Conservation (phyloP, 2,888 invertebrate genomes). For the Arctia plantaginis region DNA sequence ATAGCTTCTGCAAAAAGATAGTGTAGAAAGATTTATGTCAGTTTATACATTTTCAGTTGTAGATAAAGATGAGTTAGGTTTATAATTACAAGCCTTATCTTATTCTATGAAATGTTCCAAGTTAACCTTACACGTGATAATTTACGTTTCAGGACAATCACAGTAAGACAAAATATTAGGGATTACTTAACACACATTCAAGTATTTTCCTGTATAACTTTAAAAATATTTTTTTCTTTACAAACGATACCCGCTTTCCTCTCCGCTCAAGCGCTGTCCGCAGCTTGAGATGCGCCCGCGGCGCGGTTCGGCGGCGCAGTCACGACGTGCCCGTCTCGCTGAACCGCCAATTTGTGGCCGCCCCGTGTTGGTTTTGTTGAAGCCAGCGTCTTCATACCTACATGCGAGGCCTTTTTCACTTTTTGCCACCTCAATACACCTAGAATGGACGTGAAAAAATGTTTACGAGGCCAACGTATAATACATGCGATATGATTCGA, state of each 20-base stretch:
- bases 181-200: not conserved
- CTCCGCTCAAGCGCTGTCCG: slow-evolving; percentile 54
- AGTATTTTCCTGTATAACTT: not conserved
- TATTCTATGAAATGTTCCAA: not conserved
- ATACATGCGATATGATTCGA: slow-evolving; percentile 53
- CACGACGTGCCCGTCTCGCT: slow-evolving; percentile 80
- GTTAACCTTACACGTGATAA: not conserved
- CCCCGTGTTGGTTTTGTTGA: slow-evolving; percentile 86
- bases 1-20: not conserved
- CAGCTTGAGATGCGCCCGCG: slow-evolving; percentile 65
- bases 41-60: not conserved
- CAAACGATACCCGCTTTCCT: slow-evolving; percentile 47
- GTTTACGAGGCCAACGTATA: slow-evolving; percentile 52
- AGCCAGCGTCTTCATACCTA: slow-evolving; percentile 82
- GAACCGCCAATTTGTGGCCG: slow-evolving; percentile 85
- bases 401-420: slow-evolving; percentile 73
- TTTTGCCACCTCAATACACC: slow-evolving; percentile 66
- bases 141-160: not conserved
- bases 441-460: slow-evolving; percentile 61
- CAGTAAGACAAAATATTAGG: not conserved
- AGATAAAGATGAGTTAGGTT: not conserved
- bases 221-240: not conserved
- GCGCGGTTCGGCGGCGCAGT: slow-evolving; percentile 73
- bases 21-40: not conserved
- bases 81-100: not conserved